Evolutionary conservation across 2,113 vertebrate genomes (phyloP), one percentile per base, ranked within the genome.

Genomic region (Brienomyrus brachyistius): DNA sequence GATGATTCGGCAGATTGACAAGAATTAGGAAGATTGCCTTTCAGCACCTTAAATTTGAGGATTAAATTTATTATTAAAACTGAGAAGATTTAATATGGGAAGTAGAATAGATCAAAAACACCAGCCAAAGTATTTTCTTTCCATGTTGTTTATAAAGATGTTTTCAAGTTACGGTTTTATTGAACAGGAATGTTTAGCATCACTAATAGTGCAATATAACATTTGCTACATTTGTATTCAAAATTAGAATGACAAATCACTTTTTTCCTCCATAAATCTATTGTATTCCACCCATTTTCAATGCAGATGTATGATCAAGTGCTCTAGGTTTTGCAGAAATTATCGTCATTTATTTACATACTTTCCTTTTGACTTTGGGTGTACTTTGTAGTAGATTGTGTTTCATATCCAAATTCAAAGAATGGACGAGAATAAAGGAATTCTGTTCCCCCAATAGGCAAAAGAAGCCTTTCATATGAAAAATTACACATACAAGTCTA

Each of bases 401-500:
- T 80, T 43, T 80, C 74, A 80, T 40, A 80, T 43, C 43, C 74
- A 80, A 43, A 43, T 43, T 80, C 35, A 80, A 43, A 43, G 74
- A 43, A 80, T 43, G 74, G 40, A 80, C 10, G 15, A 80, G 17
- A 80, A 19, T 80, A 43, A 80, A 80, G 43, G 45, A 31, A 23
- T 51, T 86, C 23, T 86, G 13, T 85, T 50, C n/a, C 13, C 62
- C 1, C 48, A 50, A 50, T 15, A 86, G 48, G 83, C 4, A 27
- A 50, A 13, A 21, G 51, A 86, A 86, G 23, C 9, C 48, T 27
- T 86, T 51, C 23, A 50, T 23, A 48, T n/a, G 11, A 45, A n/a
- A 85, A 80, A 80, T 77, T 19, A 43, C 74, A 43, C 74, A 77
- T 91, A 90, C 85, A 40, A 87, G 54, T 90, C 88, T 89, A 7